Evolutionary conservation across 1,140 invertebrate genomes (phyloP).

Genomic region (Vanessa atalanta): DNA sequence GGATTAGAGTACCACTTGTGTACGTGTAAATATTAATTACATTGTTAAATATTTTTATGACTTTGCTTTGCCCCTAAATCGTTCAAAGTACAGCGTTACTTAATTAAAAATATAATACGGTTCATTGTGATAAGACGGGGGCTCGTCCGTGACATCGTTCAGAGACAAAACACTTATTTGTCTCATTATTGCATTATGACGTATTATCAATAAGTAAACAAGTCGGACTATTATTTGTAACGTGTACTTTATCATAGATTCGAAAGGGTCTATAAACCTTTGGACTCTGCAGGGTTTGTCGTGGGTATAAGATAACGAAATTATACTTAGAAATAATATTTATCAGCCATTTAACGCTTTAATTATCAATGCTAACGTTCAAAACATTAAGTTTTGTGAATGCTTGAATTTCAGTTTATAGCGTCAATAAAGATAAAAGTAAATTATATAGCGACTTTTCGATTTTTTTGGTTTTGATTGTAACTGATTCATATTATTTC

Average conservation of each 20-base stretch:
- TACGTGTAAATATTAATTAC: too few relatives aligned
- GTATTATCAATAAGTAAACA: conserved; percentile 53
- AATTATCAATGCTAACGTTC: not conserved
- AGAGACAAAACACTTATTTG: conserved; percentile 66
- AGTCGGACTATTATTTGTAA: conserved; percentile 48
- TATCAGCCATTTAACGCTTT: not conserved
- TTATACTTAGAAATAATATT: not conserved
- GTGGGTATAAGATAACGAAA: not conserved
- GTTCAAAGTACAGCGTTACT: conserved; percentile 30
- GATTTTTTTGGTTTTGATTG: too few relatives aligned
- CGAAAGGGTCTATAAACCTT: conserved; percentile 45
- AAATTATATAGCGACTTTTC: too few relatives aligned
- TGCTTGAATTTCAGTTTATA: not conserved
- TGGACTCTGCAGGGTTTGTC: conserved; percentile 30
- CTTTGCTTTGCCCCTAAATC: conserved; percentile 6
- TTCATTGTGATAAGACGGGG: conserved; percentile 53
- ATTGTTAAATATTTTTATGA: not conserved
- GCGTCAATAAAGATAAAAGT: not conserved
- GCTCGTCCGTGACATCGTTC: conserved; percentile 74
- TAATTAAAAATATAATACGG: conserved; percentile 22
- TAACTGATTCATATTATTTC: not conserved
- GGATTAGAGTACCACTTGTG: too few relatives aligned
- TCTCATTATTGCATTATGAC: conserved; percentile 63
- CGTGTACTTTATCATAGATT: conserved; percentile 40
- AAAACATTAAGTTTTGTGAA: conserved; percentile 1